Conservation (phyloP, 2,113 vertebrate species). For the Thamnophis sirtalis region DNA sequence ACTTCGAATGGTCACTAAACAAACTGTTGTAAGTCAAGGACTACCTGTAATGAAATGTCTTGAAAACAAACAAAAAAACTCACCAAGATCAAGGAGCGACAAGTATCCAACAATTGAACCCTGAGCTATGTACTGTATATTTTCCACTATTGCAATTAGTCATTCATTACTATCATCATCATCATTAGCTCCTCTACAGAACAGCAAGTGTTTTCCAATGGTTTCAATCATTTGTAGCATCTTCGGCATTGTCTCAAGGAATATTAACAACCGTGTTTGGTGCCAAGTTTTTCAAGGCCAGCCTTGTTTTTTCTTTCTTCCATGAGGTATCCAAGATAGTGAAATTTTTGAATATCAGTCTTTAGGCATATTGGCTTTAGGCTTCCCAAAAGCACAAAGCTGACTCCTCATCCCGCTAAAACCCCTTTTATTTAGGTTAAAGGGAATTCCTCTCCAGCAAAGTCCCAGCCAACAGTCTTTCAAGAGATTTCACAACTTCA, state of each 20-base stretch:
- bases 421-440: no score
- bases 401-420: no score
- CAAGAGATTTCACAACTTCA: no score
- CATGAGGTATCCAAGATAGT: background rate
- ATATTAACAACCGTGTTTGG: background rate
- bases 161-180: background rate
- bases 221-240: background rate
- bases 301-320: background rate
- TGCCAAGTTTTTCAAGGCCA: background rate
- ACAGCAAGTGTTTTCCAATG: background rate
- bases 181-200: background rate
- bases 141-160: background rate
- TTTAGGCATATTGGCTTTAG: background rate
- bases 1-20: background rate
- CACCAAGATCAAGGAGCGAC: background rate
- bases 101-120: background rate
- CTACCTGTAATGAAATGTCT: background rate
- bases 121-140: background rate
- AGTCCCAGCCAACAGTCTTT: no score
- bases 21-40: background rate
- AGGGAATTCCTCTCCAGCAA: no score
- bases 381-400: no score
- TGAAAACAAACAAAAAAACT: background rate
- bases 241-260: background rate
- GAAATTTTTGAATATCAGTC: background rate